Evolutionary conservation across 2,113 vertebrate species (phyloP).

Genomic region (Ptyas mucosa): DNA sequence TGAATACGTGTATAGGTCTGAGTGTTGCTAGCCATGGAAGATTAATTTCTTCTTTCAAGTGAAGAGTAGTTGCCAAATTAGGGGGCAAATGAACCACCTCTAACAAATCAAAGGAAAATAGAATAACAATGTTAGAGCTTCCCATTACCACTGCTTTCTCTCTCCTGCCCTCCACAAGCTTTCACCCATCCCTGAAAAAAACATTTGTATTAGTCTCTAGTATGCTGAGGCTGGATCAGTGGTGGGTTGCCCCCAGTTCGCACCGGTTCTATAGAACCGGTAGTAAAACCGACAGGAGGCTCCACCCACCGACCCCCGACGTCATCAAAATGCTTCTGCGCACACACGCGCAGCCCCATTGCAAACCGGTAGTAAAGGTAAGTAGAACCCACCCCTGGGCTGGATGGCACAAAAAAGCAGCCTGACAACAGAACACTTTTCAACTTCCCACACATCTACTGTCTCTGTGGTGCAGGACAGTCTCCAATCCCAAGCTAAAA

Average conservation of each 20-base stretch:
- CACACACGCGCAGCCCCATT: too few relatives aligned
- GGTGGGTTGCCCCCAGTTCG: too few relatives aligned
- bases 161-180: neutral
- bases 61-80: neutral
- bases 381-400: too few relatives aligned
- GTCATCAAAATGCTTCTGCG: too few relatives aligned
- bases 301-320: too few relatives aligned
- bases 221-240: neutral
- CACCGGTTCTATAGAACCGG: too few relatives aligned
- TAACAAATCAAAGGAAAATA: neutral
- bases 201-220: neutral
- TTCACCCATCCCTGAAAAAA: neutral
- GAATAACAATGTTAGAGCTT: neutral
- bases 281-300: too few relatives aligned
- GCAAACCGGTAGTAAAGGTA: too few relatives aligned
- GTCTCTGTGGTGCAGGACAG: neutral
- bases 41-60: neutral
- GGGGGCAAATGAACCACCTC: neutral
- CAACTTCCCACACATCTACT: neutral
- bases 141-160: neutral
- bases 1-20: neutral
- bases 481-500: neutral
- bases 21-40: neutral
- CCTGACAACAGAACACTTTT: neutral
- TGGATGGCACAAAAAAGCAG: neutral